Evolutionary conservation across 2,888 invertebrate species (phyloP).

Genomic region (Drosophila borealis): DNA sequence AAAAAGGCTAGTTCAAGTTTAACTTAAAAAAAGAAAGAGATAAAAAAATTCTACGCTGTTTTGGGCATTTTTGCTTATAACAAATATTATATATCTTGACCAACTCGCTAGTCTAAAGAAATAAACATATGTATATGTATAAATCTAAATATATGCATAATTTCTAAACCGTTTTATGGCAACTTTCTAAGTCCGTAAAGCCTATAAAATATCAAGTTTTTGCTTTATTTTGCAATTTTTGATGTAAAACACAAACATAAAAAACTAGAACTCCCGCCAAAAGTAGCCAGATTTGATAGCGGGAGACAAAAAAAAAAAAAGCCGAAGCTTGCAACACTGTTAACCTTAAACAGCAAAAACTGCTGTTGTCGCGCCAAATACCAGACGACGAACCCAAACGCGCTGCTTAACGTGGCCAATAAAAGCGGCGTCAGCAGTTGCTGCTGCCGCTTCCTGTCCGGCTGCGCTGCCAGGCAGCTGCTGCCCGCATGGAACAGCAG

Average conservation of each 20-base stretch:
- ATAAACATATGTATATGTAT: too few relatives aligned
- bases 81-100: too few relatives aligned
- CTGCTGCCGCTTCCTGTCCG: constrained; percentile 56
- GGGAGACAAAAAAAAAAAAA: constrained; percentile 1
- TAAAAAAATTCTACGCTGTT: neutral
- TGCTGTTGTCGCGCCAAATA: constrained; percentile 25
- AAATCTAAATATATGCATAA: too few relatives aligned
- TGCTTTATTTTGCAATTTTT: too few relatives aligned
- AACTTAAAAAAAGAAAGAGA: neutral
- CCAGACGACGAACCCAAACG: constrained; percentile 36
- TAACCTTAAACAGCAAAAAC: constrained; percentile 31
- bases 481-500: constrained; percentile 12
- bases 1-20: neutral
- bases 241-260: neutral
- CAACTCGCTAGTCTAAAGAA: too few relatives aligned
- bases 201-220: too few relatives aligned
- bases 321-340: constrained; percentile 10
- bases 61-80: too few relatives aligned
- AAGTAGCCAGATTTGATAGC: constrained; percentile 6
- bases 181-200: too few relatives aligned
- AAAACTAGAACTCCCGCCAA: neutral
- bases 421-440: constrained; percentile 56
- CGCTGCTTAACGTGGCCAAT: constrained; percentile 36
- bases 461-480: constrained; percentile 54
- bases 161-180: too few relatives aligned